These are phyloP conservation scores for Dexiosoma caninum DNA, from an alignment of 2,888 invertebrate species.

Conservation along the genomic window DNA sequence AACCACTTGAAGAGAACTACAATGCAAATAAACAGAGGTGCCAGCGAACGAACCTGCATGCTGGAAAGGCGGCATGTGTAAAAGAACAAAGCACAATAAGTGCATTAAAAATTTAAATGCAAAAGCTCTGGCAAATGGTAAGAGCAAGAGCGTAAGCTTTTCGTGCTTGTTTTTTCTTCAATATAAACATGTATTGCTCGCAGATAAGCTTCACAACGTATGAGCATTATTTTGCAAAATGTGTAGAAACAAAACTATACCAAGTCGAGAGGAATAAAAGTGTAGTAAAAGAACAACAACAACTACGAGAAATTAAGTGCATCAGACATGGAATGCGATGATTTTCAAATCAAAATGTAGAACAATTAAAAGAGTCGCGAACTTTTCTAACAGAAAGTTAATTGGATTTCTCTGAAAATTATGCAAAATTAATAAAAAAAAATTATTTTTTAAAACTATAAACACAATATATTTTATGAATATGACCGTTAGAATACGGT, in stretches of 20 bases:
- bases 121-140: constrained; percentile 17
- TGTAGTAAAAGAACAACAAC: neutral
- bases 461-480: no score
- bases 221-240: constrained; percentile 37
- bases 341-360: no score
- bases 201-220: constrained; percentile 38
- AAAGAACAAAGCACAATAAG: constrained; percentile 20
- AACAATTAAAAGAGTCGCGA: no score
- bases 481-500: no score
- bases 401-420: no score
- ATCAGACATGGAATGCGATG: neutral
- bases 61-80: constrained; percentile 1
- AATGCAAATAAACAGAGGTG: constrained; percentile 32
- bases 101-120: constrained; percentile 44
- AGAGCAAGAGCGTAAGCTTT: constrained; percentile 33
- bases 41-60: neutral
- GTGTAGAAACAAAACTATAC: neutral
- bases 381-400: no score
- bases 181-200: neutral
- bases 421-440: no score
- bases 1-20: constrained; percentile 37
- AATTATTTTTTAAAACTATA: no score
- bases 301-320: neutral
- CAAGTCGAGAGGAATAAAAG: neutral
- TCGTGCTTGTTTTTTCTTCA: neutral